phyloP scores from a whole-genome alignment of 2,797 vertebrate genomes.

The Anguilla pacifica region DNA sequence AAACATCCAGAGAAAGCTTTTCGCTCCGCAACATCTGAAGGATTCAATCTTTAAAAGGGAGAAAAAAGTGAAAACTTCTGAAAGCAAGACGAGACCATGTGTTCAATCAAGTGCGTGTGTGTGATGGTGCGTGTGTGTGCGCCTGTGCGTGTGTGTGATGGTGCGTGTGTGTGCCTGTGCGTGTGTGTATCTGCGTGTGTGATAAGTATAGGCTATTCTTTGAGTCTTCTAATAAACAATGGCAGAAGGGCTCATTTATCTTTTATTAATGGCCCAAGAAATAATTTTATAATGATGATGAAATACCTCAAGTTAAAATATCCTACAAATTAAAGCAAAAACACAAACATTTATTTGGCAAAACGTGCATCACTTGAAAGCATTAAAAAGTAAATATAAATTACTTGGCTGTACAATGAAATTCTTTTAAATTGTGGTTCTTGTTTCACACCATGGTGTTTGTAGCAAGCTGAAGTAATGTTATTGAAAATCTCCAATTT shows the following conservation, averaged over 20 bases:
- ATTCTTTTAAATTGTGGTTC: neutral
- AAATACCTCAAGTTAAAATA: neutral
- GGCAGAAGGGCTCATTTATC: neutral
- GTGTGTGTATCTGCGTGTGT: neutral
- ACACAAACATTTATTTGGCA: too few relatives aligned
- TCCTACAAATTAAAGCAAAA: too few relatives aligned
- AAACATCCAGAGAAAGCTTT: constrained; percentile 24
- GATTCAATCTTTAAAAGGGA: constrained; percentile 11
- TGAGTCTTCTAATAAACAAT: neutral
- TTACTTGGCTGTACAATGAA: neutral
- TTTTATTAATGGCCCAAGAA: neutral
- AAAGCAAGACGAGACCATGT: neutral
- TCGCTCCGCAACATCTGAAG: constrained; percentile 23
- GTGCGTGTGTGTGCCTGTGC: neutral
- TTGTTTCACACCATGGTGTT: neutral
- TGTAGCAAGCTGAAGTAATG: neutral
- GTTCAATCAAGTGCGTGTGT: neutral
- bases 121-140: neutral
- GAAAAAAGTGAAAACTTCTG: constrained; percentile 3
- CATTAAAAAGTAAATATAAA: neutral
- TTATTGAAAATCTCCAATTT: neutral
- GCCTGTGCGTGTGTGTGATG: neutral
- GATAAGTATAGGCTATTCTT: neutral
- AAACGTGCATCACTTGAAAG: too few relatives aligned
- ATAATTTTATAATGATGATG: neutral